Base-by-base conservation (phyloP, 1,140 invertebrate species). In the Dendroctonus ponderosae region DNA sequence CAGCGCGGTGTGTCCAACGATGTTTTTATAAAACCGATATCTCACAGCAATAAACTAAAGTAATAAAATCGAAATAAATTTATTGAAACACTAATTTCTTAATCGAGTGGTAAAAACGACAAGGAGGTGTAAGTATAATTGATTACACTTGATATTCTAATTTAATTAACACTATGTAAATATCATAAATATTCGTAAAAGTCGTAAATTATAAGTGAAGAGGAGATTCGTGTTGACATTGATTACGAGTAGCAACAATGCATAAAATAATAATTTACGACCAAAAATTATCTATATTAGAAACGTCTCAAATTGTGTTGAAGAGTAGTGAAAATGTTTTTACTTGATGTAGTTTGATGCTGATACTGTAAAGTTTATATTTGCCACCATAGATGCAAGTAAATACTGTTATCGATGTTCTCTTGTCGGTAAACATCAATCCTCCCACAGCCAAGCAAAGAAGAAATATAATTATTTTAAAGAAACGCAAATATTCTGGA, bases 111-210 rank as follows among this genome's bases (percentile, higher is more conserved):
- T 62, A 62, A 62, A 61, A 62, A 62, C 48, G 59, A 62, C 59
- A 62, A 37, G 6, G 49, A 62, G 59, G 48, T 62, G 39, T 51
- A 62, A 52, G 42, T 41, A 62, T 62, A 51, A 62, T 62, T 62
- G 59, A 62, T 62, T 51, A 42, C 49, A 5, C 26, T 50, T 15
- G 50, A 62, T 62, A 62, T 11, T 62, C 9, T 62, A 51, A 62
- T 62, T 62, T 62, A 51, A 62, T 62, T 62, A 62, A 62, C 48
- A 62, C 59, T 52, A 51, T 38, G 59, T 62, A 62, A 62, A 62
- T 52, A 62, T 62, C 59, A 52, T 62, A 62, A 62, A 62, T 51
- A 62, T 62, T 62, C 12, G 38, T 62, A 14, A 62, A 26, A 51
- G 59, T 62, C 59, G 59, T 62, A 62, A 62, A 62, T 62, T 51